Evolutionary conservation across 2,888 invertebrate species (phyloP).

Genomic region (Nebria brevicollis): DNA sequence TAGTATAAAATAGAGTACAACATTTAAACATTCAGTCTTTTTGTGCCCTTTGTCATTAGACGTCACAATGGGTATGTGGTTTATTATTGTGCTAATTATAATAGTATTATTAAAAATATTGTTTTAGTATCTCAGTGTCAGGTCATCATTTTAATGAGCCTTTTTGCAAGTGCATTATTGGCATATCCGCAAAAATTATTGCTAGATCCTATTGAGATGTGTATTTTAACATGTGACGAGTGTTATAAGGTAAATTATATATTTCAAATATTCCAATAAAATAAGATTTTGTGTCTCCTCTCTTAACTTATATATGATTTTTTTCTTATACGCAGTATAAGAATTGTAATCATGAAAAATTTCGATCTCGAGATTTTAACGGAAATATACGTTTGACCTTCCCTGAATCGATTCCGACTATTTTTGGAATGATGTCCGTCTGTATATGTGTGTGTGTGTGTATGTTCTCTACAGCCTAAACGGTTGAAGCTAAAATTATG

Average conservation of each 20-base stretch:
- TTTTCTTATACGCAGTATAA: too few relatives aligned
- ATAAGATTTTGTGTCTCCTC: too few relatives aligned
- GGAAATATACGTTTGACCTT: too few relatives aligned
- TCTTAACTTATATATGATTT: too few relatives aligned
- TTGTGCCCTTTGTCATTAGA: background rate
- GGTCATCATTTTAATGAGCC: slow-evolving; percentile 21
- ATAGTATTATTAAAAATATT: slow-evolving; percentile 2
- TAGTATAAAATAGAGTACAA: background rate
- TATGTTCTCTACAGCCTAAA: too few relatives aligned
- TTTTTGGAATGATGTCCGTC: too few relatives aligned
- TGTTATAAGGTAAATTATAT: slow-evolving; percentile 52
- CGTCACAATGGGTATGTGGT: background rate
- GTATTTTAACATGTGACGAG: slow-evolving; percentile 55
- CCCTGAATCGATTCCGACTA: too few relatives aligned
- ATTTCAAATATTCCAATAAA: background rate
- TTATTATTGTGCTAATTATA: background rate
- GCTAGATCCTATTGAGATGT: slow-evolving; percentile 55
- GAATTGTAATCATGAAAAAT: too few relatives aligned
- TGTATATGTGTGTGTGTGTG: too few relatives aligned
- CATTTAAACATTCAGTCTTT: background rate
- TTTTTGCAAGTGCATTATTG: slow-evolving; percentile 25
- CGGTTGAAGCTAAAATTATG: too few relatives aligned
- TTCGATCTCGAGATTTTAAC: too few relatives aligned
- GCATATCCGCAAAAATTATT: slow-evolving; percentile 44
- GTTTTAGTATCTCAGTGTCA: slow-evolving; percentile 20